Conservation (phyloP, 2,113 vertebrate species). For the Coregonus clupeaformis region DNA sequence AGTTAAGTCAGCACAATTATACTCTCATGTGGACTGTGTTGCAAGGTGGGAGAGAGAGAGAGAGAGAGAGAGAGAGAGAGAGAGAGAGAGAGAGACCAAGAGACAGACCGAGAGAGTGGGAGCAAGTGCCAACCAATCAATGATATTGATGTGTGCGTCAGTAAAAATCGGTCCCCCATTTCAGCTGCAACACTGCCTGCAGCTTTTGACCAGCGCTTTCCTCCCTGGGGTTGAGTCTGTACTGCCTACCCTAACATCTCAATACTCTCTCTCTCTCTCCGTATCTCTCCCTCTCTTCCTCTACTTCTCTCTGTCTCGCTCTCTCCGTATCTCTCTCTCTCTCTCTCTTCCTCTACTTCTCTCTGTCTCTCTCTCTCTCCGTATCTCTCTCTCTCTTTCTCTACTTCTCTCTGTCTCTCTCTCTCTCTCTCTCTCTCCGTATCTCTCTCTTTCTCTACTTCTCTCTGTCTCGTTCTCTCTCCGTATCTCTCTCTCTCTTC, state of each 20-base stretch:
- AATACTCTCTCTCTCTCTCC: constrained; percentile 13
- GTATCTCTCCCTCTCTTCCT: background rate
- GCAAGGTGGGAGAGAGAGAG: background rate
- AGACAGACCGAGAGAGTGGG: constrained; percentile 2
- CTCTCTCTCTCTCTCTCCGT: constrained; percentile 15
- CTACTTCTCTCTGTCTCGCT: too few relatives aligned
- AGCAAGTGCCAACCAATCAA: constrained; percentile 12
- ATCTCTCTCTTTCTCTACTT: background rate
- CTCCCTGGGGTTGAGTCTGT: background rate
- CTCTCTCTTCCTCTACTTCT: background rate
- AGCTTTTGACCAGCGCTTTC: background rate
- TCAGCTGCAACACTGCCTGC: constrained; percentile 8
- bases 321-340: background rate
- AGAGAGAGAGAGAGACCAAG: too few relatives aligned
- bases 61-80: constrained; percentile 8
- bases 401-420: background rate
- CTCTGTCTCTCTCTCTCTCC: too few relatives aligned
- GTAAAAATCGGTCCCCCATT: constrained; percentile 23
- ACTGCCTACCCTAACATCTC: too few relatives aligned
- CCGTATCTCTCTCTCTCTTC: background rate
- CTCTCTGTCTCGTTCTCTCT: background rate
- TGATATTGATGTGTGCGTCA: constrained; percentile 36
- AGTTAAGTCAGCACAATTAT: constrained; percentile 25
- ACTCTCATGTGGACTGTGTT: constrained; percentile 29
- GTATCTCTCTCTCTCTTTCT: too few relatives aligned